phyloP scores from a whole-genome alignment of 2,888 invertebrate genomes.

The Galeruca laticollis region DNA sequence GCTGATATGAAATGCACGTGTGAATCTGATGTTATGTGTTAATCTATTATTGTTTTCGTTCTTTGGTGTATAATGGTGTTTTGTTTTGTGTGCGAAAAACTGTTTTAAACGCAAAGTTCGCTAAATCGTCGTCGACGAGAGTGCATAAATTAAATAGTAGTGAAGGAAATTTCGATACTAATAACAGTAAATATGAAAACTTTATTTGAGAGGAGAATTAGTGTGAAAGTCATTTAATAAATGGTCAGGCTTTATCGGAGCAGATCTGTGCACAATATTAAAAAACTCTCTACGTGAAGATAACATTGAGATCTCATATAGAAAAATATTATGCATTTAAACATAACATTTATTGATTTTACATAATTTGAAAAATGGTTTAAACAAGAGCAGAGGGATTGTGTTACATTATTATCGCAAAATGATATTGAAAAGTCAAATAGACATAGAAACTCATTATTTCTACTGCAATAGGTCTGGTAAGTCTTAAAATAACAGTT shows the following conservation, averaged over 20 bases:
- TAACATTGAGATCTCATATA: background rate
- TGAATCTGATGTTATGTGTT: too few species aligned
- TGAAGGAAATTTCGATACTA: background rate
- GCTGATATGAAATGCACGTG: too few species aligned
- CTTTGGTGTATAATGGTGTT: too few species aligned
- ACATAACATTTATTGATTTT: background rate
- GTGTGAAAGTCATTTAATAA: background rate
- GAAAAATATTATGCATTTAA: too few species aligned
- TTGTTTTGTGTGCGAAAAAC: too few species aligned
- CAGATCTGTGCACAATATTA: background rate
- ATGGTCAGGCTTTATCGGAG: background rate
- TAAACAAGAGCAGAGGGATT: slow-evolving; percentile 4
- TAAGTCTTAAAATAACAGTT: background rate
- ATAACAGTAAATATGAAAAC: background rate
- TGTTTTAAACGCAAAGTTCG: too few species aligned
- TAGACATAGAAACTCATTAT: background rate
- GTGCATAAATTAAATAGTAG: background rate
- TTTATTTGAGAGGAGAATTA: background rate
- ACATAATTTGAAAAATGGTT: background rate
- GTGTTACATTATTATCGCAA: background rate
- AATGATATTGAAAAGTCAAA: background rate
- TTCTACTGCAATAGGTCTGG: slow-evolving; percentile 4
- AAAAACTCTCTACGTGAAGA: background rate
- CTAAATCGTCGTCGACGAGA: background rate
- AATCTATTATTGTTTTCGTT: too few species aligned